Evolutionary conservation across 2,888 invertebrate species (phyloP).

Genomic region (Cataglyphis altisquamis): DNA sequence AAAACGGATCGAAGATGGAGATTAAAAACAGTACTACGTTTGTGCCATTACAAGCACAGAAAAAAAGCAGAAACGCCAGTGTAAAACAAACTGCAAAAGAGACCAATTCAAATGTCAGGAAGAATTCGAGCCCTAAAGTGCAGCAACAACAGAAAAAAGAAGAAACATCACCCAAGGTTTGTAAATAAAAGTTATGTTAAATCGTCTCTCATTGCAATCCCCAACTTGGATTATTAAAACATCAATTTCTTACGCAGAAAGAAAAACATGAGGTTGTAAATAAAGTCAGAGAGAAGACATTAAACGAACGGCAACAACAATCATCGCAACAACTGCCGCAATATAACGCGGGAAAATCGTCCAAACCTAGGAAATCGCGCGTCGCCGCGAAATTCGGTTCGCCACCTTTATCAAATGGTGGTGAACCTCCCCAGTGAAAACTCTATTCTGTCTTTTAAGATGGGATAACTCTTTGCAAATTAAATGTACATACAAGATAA

Average conservation of each 20-base stretch:
- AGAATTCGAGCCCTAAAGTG: conserved; percentile 51
- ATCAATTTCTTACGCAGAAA: conserved; percentile 49
- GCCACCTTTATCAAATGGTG: conserved; percentile 75
- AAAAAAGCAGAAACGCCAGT: conserved; percentile 82
- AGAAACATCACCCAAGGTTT: conserved; percentile 60
- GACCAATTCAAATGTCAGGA: conserved; percentile 56
- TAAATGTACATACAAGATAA: conserved; percentile 47
- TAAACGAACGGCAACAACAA: conserved; percentile 63
- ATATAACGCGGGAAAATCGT: conserved; percentile 70
- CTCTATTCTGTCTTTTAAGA: conserved; percentile 25
- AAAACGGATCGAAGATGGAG: conserved; percentile 78
- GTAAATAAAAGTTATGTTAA: not conserved
- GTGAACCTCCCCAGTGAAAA: conserved; percentile 71
- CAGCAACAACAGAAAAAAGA: conserved; percentile 60
- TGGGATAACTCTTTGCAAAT: conserved; percentile 25
- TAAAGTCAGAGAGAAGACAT: conserved; percentile 61
- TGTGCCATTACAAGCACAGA: conserved; percentile 88
- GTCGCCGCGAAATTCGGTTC: conserved; percentile 85
- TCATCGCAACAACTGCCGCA: conserved; percentile 76
- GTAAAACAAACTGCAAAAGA: conserved; percentile 62
- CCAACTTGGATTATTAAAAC: not conserved
- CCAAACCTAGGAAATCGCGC: conserved; percentile 81
- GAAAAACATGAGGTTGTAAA: conserved; percentile 59
- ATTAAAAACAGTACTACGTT: conserved; percentile 85
- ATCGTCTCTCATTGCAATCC: not conserved